A percentile compares a stretch with the other conserved stretches of the same genome.
Evolutionary conservation across 2,113 vertebrate genomes (phyloP).

Genomic region (Atherinomorus stipes): DNA sequence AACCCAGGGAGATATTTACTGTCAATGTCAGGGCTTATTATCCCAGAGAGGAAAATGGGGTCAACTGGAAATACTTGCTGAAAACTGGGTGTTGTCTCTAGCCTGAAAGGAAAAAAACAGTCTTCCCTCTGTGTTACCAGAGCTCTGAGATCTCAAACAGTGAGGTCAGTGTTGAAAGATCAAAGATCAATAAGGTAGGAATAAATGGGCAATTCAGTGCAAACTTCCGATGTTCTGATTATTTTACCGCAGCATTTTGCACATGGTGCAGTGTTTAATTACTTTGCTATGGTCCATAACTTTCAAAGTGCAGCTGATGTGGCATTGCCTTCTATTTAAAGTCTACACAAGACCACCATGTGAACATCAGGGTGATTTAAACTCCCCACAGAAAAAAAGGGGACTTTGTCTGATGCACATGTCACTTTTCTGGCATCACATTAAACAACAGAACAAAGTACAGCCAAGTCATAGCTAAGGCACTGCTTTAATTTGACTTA

Average conservation of each 20-base stretch:
- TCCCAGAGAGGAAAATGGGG: conserved; percentile 66
- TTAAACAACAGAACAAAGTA: conserved; percentile 48
- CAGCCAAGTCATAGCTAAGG: conserved; percentile 4
- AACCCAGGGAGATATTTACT: conserved; percentile 74
- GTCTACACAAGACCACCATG: conserved; percentile 65
- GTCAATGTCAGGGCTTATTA: conserved; percentile 74
- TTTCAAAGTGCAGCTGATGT: conserved; percentile 63
- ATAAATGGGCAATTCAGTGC: conserved; percentile 56
- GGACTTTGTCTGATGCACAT: conserved; percentile 50
- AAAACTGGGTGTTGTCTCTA: conserved; percentile 72
- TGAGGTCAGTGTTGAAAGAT: conserved; percentile 51
- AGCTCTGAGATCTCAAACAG: conserved; percentile 51
- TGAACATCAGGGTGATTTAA: conserved; percentile 62
- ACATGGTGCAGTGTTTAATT: conserved; percentile 59
- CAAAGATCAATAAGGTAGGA: conserved; percentile 39
- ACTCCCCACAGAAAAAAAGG: conserved; percentile 33
- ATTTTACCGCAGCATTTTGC: conserved; percentile 44
- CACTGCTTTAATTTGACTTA: conserved; percentile 30
- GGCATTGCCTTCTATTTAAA: conserved; percentile 68
- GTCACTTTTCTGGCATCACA: conserved; percentile 43
- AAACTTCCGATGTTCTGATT: conserved; percentile 37
- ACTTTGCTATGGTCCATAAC: conserved; percentile 56
- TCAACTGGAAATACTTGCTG: conserved; percentile 69
- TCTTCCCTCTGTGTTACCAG: conserved; percentile 36
- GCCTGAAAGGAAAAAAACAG: conserved; percentile 38